A percentile compares a stretch with the other conserved stretches of the same genome.
Evolutionary conservation across 2,113 vertebrate species (phyloP).

Genomic region (Vulpes vulpes): DNA sequence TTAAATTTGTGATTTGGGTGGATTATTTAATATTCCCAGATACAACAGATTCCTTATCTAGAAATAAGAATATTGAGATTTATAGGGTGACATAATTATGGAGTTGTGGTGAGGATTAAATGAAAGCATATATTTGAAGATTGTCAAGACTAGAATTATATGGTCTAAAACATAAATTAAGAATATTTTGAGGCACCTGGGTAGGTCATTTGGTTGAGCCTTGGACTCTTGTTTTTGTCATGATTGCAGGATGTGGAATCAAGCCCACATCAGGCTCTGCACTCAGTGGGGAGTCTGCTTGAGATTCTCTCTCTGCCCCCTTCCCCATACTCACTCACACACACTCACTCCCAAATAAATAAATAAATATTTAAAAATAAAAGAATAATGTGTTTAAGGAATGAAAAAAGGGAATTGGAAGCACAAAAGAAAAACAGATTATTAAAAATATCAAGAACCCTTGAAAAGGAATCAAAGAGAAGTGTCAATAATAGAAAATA

Average conservation of each 20-base stretch:
- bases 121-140: not conserved
- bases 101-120: not conserved
- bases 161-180: not conserved
- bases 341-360: not conserved
- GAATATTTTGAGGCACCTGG: not conserved
- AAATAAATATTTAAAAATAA: not conserved
- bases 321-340: not conserved
- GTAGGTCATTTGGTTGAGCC: not conserved
- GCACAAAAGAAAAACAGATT: not conserved
- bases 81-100: not conserved
- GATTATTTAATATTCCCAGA: not conserved
- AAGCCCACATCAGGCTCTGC: not conserved
- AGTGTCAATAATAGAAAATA: not conserved
- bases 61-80: not conserved
- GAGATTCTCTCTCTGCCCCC: not conserved
- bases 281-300: not conserved
- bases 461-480: constrained; percentile 26
- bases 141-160: not conserved
- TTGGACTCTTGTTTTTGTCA: not conserved
- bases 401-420: not conserved
- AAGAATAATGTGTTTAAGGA: not conserved
- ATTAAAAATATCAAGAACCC: not conserved
- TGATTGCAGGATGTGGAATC: not conserved
- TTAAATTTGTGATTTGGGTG: not conserved
- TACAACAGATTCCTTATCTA: not conserved